Base-by-base conservation (phyloP, 2,888 invertebrate genomes). In the Chrysolina haemoptera region DNA sequence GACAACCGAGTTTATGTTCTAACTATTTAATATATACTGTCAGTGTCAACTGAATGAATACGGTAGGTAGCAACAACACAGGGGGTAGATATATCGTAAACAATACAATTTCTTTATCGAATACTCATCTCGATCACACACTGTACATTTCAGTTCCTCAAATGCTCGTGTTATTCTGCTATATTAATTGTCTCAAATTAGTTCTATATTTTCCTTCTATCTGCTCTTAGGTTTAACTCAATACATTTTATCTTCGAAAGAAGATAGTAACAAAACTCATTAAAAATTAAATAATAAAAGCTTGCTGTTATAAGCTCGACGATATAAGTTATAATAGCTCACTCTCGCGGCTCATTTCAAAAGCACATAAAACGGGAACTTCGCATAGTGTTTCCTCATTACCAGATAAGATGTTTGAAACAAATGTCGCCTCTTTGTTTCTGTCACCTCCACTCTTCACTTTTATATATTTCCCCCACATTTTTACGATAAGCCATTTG, bases 371-470 rank as follows among this genome's bases (percentile, higher is more conserved):
- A 82, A 76, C 75, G 70, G 75, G 78, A 59, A 59, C 40, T 5
- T 27, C 35, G 48, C 65, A 65, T 16, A 82, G 81, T 82, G 81
- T 81, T 80, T 79, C 80, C 82, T 85, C 85, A 85, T 85, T 85
- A 83, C 84, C 78, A 82, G 84, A 84, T 85, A 85, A 85, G 81
- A 81, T 81, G 81, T 82, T 79, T 78, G 80, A 78, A 78, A 79
- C 76, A 78, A 79, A 76, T 81, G 80, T 73, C 75, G 76, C 81
- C 79, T 81, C 83, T 83, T 83, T 81, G 82, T 83, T 78, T 79
- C 76, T 73, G 79, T 79, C 79, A 77, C 71, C 71, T 73, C 65
- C 66, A 68, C 70, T 76, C 70, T 62, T 65, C 69, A 55, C 68
- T 74, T 70, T 70, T 71, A 74, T 71, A 74, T 76, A 68, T 74